Evolutionary conservation across 2,797 vertebrate species (phyloP).

Genomic region (Anisognathus igniventris): DNA sequence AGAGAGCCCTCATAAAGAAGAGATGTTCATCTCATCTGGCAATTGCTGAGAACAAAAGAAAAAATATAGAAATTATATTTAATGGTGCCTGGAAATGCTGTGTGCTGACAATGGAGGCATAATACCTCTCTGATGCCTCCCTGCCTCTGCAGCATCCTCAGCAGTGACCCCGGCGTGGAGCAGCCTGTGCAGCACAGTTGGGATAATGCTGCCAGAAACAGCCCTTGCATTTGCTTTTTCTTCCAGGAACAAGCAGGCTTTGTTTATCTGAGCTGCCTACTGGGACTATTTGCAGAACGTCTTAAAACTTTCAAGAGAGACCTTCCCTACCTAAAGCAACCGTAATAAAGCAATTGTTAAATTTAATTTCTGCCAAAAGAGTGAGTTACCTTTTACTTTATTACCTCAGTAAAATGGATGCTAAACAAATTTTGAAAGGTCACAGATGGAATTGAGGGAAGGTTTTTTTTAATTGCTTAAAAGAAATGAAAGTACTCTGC

Average conservation of each 20-base stretch:
- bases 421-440: neutral
- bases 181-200: neutral
- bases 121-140: neutral
- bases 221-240: neutral
- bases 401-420: neutral
- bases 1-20: neutral
- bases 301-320: slow-evolving; percentile 23
- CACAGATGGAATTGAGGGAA: neutral
- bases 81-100: neutral
- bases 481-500: neutral
- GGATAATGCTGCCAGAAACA: neutral
- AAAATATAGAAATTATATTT: neutral
- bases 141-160: neutral
- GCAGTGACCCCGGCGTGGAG: neutral
- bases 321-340: slow-evolving; percentile 32
- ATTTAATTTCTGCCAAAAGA: slow-evolving; percentile 36
- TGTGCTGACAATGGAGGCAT: neutral
- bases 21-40: neutral
- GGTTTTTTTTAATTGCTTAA: neutral
- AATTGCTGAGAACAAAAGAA: neutral
- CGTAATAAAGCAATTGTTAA: slow-evolving; percentile 26
- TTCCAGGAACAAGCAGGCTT: neutral
- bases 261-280: neutral
- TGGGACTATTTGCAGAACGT: slow-evolving; percentile 1
- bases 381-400: neutral